Evolutionary conservation across 2,113 vertebrate genomes (phyloP), one percentile per base, ranked within the genome.

Genomic region (Natator depressus): DNA sequence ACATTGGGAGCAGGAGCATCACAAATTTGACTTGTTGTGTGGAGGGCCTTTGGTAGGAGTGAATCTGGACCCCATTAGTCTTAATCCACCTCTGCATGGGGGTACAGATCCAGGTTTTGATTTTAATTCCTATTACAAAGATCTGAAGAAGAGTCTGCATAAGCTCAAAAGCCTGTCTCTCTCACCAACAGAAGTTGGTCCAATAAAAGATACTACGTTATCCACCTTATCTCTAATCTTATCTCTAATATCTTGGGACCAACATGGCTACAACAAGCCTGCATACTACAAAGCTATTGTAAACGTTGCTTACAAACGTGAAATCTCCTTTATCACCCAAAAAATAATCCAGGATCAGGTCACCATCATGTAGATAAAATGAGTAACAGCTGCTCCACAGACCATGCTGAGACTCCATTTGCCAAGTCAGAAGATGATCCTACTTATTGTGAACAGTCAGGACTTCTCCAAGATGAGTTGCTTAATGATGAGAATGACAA

Each of bases 371-470:
- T 11, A 42, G 8, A 84, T 35, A 4, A 2, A 93, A 17, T 47
- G 22, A 25, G 38, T 46, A 76, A 42, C 20, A 75, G 38, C 72
- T 76, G 35, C 88, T 55, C n/a, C 20, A 72, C n/a, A 84, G 20
- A 27, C 20, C n/a, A 50, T 85, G 49, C 19, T 82, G 78, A 80
- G n/a, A 17, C 76, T 84, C 62, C 13, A 62, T 62, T 57, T 49
- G 42, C 42, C 42, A 38, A 84, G 25, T 62, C 29, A 91, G 2
- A 92, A 25, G 29, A 85, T 0, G 1, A 17, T 38, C 38, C 38
- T 0, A 0, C 81, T 69, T 80, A 75, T 13, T 38, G n/a, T 42
- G 38, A 75, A 75, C 72, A 25, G 42, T 76, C 5, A 0, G 47
- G 84, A 80, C 78, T 59, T 59, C 54, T 79, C 85, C 27, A 19